Conservation (phyloP, 2,797 vertebrate genomes). For the Strix occidentalis region DNA sequence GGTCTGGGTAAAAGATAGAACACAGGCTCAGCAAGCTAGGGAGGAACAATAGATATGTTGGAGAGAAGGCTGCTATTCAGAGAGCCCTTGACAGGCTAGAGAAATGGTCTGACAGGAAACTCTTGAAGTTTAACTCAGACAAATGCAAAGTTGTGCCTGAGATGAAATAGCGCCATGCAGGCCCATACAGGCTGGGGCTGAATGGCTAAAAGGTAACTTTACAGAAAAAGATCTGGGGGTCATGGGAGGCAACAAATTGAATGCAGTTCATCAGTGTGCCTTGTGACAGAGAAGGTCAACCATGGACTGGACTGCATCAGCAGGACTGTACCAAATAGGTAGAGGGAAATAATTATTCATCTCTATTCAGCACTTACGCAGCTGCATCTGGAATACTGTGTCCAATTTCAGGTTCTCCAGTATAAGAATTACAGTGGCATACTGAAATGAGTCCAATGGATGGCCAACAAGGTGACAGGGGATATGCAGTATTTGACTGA, state of each 20-base stretch:
- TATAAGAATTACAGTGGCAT: neutral
- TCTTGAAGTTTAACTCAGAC: neutral
- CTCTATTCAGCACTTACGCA: neutral
- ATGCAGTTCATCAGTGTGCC: neutral
- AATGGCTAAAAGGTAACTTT: neutral
- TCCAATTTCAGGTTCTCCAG: neutral
- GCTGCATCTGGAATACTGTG: neutral
- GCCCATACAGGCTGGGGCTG: neutral
- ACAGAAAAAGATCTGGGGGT: neutral
- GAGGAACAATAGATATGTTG: neutral
- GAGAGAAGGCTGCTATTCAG: neutral
- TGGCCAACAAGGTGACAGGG: neutral
- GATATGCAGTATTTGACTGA: neutral
- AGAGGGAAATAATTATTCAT: neutral
- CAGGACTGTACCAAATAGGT: neutral
- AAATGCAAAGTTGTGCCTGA: neutral
- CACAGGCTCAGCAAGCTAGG: neutral
- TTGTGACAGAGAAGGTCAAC: neutral
- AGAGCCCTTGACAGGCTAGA: neutral
- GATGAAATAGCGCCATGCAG: neutral
- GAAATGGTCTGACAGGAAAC: neutral
- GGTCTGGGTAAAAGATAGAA: neutral
- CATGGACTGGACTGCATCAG: neutral
- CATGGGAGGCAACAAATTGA: neutral
- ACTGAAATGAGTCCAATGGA: neutral